A percentile compares a stretch with the other conserved stretches of the same genome.
Conservation (phyloP, 1,140 invertebrate species). For the Marisa cornuarietis region DNA sequence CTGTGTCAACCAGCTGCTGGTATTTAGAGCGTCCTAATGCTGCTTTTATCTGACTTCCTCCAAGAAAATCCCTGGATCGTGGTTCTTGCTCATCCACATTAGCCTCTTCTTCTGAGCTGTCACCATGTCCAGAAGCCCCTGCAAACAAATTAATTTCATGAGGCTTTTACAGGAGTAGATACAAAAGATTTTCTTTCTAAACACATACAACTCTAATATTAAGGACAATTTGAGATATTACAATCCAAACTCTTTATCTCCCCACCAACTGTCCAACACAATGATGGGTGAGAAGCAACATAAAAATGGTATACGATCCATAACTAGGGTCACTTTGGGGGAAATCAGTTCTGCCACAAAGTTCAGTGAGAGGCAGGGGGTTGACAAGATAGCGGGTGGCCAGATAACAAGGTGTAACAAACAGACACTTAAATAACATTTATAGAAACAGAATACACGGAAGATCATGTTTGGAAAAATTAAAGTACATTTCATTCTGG, state of each 20-base stretch:
- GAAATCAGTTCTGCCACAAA: too few species aligned
- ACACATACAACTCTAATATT: background rate
- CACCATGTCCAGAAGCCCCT: constrained; percentile 13
- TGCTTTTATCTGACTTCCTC: constrained; percentile 43
- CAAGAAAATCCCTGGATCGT: constrained; percentile 47
- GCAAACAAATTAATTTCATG: constrained; percentile 5
- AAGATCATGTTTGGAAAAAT: background rate
- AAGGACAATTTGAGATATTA: background rate
- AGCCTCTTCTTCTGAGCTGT: constrained; percentile 27
- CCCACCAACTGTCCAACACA: background rate
- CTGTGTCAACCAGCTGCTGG: constrained; percentile 58
- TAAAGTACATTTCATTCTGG: too few species aligned
- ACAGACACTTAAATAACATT: background rate
- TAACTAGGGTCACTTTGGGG: background rate
- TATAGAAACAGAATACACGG: background rate
- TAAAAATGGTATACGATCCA: background rate
- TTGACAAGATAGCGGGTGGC: too few species aligned
- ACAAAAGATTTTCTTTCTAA: background rate
- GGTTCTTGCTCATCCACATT: constrained; percentile 11
- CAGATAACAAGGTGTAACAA: background rate
- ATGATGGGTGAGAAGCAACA: background rate
- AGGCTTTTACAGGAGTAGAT: too few species aligned
- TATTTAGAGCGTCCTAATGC: constrained; percentile 52
- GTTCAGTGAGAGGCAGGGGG: too few species aligned
- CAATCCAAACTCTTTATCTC: background rate